Conservation (phyloP, 1,140 invertebrate species). For the Oreohelix idahoensis region DNA sequence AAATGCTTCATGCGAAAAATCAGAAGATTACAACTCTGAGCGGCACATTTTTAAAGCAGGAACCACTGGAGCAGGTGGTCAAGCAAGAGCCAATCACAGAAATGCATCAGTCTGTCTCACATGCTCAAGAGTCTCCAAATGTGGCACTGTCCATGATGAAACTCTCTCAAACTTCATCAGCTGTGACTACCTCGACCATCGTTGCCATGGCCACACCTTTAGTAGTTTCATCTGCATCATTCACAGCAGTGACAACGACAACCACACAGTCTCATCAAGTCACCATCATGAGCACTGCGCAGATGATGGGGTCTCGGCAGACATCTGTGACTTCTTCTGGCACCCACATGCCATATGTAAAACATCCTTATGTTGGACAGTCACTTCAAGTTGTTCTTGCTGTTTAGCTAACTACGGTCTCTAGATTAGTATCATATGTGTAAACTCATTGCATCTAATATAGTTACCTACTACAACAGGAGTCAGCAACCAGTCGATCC, state of each 20-base stretch:
- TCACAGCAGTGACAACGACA: background rate
- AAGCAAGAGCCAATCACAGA: background rate
- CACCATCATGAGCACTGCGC: slow-evolving; percentile 24
- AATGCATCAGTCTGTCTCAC: background rate
- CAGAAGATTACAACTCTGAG: slow-evolving; percentile 22
- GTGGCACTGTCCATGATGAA: background rate
- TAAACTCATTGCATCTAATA: no score
- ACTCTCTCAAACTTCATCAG: background rate
- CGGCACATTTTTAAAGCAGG: slow-evolving; percentile 33
- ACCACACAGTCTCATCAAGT: slow-evolving; percentile 23
- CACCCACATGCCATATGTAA: background rate
- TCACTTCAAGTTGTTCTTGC: no score
- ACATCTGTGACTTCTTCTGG: background rate
- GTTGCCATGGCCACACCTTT: background rate
- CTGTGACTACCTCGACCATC: slow-evolving; percentile 14
- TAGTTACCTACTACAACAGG: no score
- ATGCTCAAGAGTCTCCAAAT: background rate
- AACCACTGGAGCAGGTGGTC: background rate
- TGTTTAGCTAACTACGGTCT: no score
- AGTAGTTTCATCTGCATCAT: slow-evolving; percentile 12
- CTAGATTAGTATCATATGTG: no score
- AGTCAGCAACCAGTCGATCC: no score
- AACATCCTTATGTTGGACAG: no score
- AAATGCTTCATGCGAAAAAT: slow-evolving; percentile 5
- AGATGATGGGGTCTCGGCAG: background rate